Base-by-base conservation (phyloP, 1,140 invertebrate genomes). In the Drosophila sechellia region DNA sequence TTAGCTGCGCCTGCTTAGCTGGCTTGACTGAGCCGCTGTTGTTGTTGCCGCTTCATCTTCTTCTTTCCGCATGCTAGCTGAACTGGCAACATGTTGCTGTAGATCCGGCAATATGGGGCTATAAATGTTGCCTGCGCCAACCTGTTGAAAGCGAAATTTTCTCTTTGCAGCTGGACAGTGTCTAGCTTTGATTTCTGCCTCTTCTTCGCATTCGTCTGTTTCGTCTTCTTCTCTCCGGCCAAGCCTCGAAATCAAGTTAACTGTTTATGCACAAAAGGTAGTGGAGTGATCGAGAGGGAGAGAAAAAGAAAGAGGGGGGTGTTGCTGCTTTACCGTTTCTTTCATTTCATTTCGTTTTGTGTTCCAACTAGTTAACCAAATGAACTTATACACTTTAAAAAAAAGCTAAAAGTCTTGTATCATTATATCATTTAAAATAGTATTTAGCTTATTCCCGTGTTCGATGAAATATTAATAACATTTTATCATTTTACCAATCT, bases 131-230 rank as follows among this genome's bases (percentile, higher is more conserved):
- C 48, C n/a, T 22, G 40, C 83, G 77, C 77, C 86, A 92, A 92
- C 90, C 90, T 92, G 90, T 92, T 91, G 90, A 92, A 92, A 92
- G 90, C 90, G 90, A 92, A 92, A 92, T 90, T 92, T 77, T 79
- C 52, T 69, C 63, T 77, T 81, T 43, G 20, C 48, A 50, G 69
- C 73, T 86, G 81, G 78, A 83, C 80, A 84, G 65, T 68, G 76
- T 84, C 65, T 87, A 78, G 73, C 55, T 79, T 66, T 74, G 54
- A 56, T 54, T 73, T 54, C 64, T 15, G 64, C 27, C 61, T 71
- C 54, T 58, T 70, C 49, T 72, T 63, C 76, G 48, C 50, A 78
- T 11, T 20, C 17, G 55, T 63, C 31, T 69, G 12, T 40, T 43
- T 72, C 53, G 37, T 60, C 35, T 78, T 78, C 69, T 75, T 81